These are phyloP conservation scores for Alethe castanea DNA, from an alignment of 2,113 vertebrate genomes.

Conservation along the genomic window DNA sequence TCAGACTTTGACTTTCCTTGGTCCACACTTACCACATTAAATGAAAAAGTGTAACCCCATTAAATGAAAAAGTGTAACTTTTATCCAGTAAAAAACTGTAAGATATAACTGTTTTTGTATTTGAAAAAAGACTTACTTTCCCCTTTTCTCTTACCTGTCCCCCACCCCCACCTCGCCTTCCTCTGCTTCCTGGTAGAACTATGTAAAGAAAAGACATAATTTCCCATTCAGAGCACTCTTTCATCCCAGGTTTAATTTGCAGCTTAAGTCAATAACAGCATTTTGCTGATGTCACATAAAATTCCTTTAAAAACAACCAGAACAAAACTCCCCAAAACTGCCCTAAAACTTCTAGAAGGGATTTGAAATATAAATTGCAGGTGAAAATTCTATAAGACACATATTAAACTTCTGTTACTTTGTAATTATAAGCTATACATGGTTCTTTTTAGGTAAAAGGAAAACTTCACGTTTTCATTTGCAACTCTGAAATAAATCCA, in stretches of 20 bases:
- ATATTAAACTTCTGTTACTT: neutral
- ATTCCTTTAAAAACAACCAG: neutral
- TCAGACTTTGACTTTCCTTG: neutral
- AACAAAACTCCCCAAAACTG: neutral
- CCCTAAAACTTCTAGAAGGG: neutral
- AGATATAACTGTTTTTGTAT: neutral
- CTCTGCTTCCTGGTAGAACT: fast-evolving
- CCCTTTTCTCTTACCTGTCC: neutral
- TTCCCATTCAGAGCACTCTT: neutral
- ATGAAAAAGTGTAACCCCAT: too few species aligned
- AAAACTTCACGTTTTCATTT: neutral
- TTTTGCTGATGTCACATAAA: neutral
- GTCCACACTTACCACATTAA: neutral
- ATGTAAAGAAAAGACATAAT: neutral
- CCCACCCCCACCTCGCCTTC: fast-evolving
- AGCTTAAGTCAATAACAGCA: neutral
- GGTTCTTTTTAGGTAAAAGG: neutral
- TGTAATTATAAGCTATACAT: neutral
- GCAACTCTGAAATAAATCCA: neutral
- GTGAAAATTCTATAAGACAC: neutral
- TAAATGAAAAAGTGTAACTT: neutral
- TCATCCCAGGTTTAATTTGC: neutral
- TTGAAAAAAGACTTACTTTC: neutral
- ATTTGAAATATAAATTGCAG: slow-evolving; percentile 6
- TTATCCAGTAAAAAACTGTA: neutral